phyloP scores from a whole-genome alignment of 2,888 invertebrate species.

The Halictus ligatus region DNA sequence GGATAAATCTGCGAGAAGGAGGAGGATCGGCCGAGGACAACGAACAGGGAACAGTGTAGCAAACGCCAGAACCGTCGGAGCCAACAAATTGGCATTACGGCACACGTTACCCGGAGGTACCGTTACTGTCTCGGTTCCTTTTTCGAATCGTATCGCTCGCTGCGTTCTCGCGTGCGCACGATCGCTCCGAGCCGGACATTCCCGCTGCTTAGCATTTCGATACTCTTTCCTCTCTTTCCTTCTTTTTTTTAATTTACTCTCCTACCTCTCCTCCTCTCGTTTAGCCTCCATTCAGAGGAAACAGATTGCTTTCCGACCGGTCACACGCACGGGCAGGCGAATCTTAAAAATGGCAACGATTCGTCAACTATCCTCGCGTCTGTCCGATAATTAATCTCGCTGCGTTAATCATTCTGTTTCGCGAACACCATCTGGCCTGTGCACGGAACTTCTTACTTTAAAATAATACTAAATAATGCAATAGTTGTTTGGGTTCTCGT shows the following conservation, averaged over 20 bases:
- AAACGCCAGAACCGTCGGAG: conserved; percentile 53
- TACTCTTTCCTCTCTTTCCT: not conserved
- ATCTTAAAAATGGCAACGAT: not conserved
- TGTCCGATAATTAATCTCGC: not conserved
- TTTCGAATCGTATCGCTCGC: conserved; percentile 60
- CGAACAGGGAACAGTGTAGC: conserved; percentile 16
- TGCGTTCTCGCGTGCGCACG: conserved; percentile 52
- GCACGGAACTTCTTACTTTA: too few species aligned
- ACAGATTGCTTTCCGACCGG: not conserved
- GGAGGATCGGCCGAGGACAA: conserved; percentile 14
- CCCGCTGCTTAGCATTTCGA: conserved; percentile 38
- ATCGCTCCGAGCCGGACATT: conserved; percentile 36
- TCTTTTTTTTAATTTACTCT: conserved; percentile 17
- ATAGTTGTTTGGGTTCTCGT: too few species aligned
- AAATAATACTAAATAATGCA: too few species aligned
- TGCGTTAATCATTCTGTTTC: not conserved
- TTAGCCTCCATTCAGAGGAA: not conserved
- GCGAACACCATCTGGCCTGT: not conserved
- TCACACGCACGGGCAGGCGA: not conserved
- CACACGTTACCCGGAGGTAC: conserved; percentile 69
- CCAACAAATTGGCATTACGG: conserved; percentile 75
- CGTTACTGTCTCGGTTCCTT: conserved; percentile 70
- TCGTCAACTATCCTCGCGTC: not conserved
- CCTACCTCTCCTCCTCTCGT: not conserved
- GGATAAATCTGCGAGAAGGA: conserved; percentile 40